Base-by-base conservation (phyloP, 64 coral and sea anemone genomes). In the Stichodactyla helianthus region DNA sequence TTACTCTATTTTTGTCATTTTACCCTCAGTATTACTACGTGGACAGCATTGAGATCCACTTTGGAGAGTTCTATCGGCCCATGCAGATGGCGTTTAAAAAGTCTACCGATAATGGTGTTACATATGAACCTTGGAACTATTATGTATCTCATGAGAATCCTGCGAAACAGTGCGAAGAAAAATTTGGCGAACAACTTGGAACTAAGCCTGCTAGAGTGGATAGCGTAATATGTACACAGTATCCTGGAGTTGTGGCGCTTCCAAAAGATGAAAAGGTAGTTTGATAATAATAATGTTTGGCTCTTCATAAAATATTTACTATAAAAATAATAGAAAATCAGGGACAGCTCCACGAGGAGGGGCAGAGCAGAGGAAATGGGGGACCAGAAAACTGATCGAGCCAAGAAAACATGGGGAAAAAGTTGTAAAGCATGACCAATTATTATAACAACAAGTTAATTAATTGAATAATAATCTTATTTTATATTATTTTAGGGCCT, bases 61-160 rank as follows among this genome's bases (percentile, higher is more conserved):
- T 99, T 88, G 93, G 93, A 57, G 88, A 93, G 59, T 99, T 94
- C 55, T 91, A 88, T 55, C 93, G 97, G 4, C 97, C 97, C 1
- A 84, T 80, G 10, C 93, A 95, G 80, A 84, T 99, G 63, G 97
- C 88, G 9, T 93, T 93, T 71, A 77, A 90, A 4, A 99, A 91
- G 88, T 95, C 93, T n/a, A 87, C 82, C 23, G 88, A 92, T 60
- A 70, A 87, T 51, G 90, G 88, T 22, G 15, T 55, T 18, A 91
- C 44, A 8, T 99, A 92, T 79, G 2, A 86, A 10, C 54, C 90
- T 1, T 95, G 93, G 97, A 93, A 99, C 88, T 93, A 93, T 64
- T 92, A 87, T 83, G 97, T 99, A 25, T 90, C 94, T 18, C 59
- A 44, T 25, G 70, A 89, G 44, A 64, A 84, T 10, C 91, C 91